A percentile compares a stretch with the other conserved stretches of the same genome.
Evolutionary conservation across 2,797 vertebrate genomes (phyloP).

Genomic region (Sebastes vulpes): DNA sequence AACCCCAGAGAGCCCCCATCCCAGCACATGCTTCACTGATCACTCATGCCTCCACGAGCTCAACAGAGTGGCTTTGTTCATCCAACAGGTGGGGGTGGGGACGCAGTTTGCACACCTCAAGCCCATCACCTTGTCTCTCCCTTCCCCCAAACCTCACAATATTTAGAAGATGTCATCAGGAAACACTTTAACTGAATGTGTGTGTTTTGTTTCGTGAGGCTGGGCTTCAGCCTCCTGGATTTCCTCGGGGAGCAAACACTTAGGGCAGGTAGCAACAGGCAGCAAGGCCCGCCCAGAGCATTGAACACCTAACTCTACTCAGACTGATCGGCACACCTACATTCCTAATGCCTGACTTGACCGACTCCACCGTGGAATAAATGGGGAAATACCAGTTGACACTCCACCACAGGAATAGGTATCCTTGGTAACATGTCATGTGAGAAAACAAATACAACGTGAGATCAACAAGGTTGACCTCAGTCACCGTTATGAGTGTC

Average conservation of each 20-base stretch:
- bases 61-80: constrained; percentile 74
- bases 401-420: constrained; percentile 40
- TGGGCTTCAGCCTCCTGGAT: constrained; percentile 59
- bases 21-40: constrained; percentile 56
- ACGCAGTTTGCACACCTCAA: constrained; percentile 43
- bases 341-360: constrained; percentile 82
- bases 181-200: constrained; percentile 1
- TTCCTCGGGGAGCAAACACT: constrained; percentile 74
- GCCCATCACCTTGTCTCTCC: constrained; percentile 20
- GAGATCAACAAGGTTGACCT: constrained; percentile 21
- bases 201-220: constrained; percentile 28
- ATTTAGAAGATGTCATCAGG: constrained; percentile 6
- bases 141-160: constrained; percentile 20
- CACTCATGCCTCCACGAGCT: constrained; percentile 50
- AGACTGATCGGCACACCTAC: constrained; percentile 81
- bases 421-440: constrained; percentile 63
- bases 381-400: constrained; percentile 54
- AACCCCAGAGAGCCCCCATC: constrained; percentile 41
- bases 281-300: constrained; percentile 70
- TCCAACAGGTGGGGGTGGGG: constrained; percentile 72
- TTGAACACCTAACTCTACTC: constrained; percentile 70
- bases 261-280: constrained; percentile 85
- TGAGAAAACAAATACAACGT: constrained; percentile 66
- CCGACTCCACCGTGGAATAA: constrained; percentile 52
- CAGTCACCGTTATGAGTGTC: background rate